Conservation (phyloP, 2,888 invertebrate genomes). For the Xanthostigma xanthostigma region DNA sequence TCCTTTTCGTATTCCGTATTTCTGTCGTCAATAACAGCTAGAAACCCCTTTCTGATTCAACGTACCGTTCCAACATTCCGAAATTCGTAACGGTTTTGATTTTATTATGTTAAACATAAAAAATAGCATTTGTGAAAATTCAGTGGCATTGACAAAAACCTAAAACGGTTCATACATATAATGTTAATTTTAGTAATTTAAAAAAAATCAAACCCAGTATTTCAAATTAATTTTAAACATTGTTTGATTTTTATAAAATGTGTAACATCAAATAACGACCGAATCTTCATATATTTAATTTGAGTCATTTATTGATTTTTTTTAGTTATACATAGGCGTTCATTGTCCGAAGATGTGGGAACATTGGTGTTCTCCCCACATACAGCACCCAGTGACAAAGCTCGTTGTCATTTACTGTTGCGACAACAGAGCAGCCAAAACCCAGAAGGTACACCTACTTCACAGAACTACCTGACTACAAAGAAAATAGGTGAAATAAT, state of each 20-base stretch:
- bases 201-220: too few relatives aligned
- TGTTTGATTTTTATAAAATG: background rate
- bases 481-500: conserved; percentile 70
- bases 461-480: conserved; percentile 27
- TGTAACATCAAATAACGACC: background rate
- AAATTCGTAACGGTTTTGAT: too few relatives aligned
- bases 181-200: background rate
- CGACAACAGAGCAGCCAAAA: conserved; percentile 16
- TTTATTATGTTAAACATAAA: too few relatives aligned
- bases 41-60: too few relatives aligned
- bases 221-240: too few relatives aligned
- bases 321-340: conserved; percentile 52
- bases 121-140: too few relatives aligned
- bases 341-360: conserved; percentile 54
- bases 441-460: background rate
- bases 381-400: conserved; percentile 57
- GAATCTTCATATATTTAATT: too few relatives aligned
- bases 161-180: background rate
- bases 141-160: too few relatives aligned
- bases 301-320: conserved; percentile 5
- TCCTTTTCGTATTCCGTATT: too few relatives aligned
- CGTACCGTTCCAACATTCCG: too few relatives aligned
- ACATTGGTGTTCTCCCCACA: conserved; percentile 41
- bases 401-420: conserved; percentile 50
- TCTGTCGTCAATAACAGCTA: too few relatives aligned